A percentile compares a stretch with the other conserved stretches of the same genome.
These are phyloP conservation scores for Asbolus verrucosus DNA, from an alignment of 1,140 invertebrate genomes.

Conservation along the genomic window DNA sequence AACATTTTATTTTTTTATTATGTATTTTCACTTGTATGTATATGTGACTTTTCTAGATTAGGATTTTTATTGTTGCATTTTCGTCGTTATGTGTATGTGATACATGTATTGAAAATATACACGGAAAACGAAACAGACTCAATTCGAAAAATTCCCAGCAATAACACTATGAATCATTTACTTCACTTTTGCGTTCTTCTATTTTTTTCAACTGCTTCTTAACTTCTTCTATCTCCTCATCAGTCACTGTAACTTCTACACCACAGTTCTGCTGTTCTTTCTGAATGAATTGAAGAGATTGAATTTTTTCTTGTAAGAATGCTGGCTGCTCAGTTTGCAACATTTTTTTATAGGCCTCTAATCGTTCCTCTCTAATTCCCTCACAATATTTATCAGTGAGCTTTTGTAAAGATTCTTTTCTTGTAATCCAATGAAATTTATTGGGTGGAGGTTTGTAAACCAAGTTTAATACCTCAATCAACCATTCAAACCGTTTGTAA, in stretches of 20 bases:
- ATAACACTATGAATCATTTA: conserved; percentile 45
- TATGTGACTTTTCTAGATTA: conserved; percentile 32
- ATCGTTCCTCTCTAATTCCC: conserved; percentile 72
- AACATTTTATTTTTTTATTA: conserved; percentile 45
- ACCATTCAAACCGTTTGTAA: conserved; percentile 88
- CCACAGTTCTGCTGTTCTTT: conserved; percentile 77
- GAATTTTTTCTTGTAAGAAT: conserved; percentile 74
- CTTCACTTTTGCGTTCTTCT: conserved; percentile 52
- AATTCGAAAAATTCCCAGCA: background rate
- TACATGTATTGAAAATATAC: conserved; percentile 30
- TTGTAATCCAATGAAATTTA: conserved; percentile 72
- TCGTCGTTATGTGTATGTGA: conserved; percentile 45
- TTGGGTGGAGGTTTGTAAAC: conserved; percentile 76
- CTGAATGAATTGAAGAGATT: conserved; percentile 75
- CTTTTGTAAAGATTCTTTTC: conserved; percentile 76
- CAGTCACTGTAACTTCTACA: conserved; percentile 72
- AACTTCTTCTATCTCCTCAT: conserved; percentile 74
- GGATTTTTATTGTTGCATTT: conserved; percentile 41
- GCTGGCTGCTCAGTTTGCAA: conserved; percentile 73
- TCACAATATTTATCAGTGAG: conserved; percentile 76
- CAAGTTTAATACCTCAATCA: conserved; percentile 84
- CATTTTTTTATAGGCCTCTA: conserved; percentile 72
- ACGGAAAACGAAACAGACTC: conserved; percentile 7
- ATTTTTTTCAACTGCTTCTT: conserved; percentile 68
- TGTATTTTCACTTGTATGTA: conserved; percentile 42